Percentiles rank a stretch among this genome's conserved stretches.
Evolutionary conservation across 2,113 vertebrate genomes (phyloP).

Genomic region (Arizona elegans): DNA sequence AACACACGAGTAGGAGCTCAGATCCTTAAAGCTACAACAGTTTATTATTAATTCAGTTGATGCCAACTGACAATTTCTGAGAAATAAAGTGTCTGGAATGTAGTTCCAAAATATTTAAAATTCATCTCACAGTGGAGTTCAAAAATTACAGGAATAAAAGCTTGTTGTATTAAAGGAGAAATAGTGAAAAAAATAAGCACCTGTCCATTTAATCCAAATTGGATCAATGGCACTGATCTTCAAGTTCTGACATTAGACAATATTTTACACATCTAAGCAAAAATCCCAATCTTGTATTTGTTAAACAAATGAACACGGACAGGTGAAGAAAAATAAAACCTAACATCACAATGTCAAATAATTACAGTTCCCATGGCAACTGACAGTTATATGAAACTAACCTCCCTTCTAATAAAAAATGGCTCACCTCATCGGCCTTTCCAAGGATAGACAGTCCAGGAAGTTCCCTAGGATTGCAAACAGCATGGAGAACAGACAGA

Average conservation of each 20-base stretch:
- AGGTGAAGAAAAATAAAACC: conserved; percentile 5
- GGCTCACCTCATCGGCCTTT: neutral
- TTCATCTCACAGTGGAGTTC: neutral
- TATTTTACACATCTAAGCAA: neutral
- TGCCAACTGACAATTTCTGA: conserved; percentile 39
- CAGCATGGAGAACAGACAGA: neutral
- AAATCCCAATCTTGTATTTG: neutral
- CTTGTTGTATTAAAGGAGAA: neutral
- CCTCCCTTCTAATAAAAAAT: neutral
- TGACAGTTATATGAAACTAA: conserved; percentile 15
- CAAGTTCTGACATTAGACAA: conserved; percentile 3
- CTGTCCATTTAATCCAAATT: neutral
- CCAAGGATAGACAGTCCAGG: too few species aligned
- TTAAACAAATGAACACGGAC: neutral
- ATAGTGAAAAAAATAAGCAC: neutral
- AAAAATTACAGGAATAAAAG: neutral
- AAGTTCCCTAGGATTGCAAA: neutral
- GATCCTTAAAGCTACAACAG: conserved; percentile 22
- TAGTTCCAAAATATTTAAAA: neutral
- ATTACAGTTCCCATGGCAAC: conserved; percentile 22
- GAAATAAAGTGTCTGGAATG: conserved; percentile 28
- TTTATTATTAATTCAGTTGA: conserved; percentile 31
- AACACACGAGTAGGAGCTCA: neutral
- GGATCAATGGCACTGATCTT: conserved; percentile 14
- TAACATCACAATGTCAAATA: neutral